Evolutionary conservation across 2,888 invertebrate species (phyloP).

Genomic region (Apamea monoglypha): DNA sequence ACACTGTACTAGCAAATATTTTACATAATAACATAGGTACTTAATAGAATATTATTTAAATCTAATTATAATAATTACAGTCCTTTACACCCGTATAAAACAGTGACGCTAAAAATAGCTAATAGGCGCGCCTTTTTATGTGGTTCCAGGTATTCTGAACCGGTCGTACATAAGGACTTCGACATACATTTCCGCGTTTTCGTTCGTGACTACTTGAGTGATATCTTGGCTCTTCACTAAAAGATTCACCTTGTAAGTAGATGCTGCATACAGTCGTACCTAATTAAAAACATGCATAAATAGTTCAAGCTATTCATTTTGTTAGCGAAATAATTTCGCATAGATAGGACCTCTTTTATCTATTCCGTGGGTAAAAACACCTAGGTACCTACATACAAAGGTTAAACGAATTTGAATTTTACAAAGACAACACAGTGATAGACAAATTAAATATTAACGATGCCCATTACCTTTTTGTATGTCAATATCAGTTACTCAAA

Average conservation of each 20-base stretch:
- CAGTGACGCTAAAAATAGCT: conserved; percentile 6
- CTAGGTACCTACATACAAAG: neutral
- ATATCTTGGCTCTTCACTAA: conserved; percentile 31
- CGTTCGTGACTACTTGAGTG: conserved; percentile 26
- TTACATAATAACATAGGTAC: neutral
- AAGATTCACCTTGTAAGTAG: conserved; percentile 40
- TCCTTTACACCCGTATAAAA: neutral
- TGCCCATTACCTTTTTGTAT: conserved; percentile 6
- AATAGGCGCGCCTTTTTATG: neutral
- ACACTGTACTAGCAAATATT: neutral
- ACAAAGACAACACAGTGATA: conserved; percentile 10
- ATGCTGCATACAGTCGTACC: neutral
- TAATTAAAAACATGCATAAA: neutral
- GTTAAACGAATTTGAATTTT: neutral
- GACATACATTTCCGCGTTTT: conserved; percentile 49
- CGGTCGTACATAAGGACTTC: conserved; percentile 33
- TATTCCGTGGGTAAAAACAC: neutral
- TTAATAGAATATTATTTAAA: neutral
- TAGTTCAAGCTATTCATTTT: neutral
- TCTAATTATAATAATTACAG: neutral
- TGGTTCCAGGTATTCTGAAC: conserved; percentile 32
- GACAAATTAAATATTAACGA: conserved; percentile 20
- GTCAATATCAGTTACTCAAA: conserved; percentile 39
- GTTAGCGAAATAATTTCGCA: neutral
- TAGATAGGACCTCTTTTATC: neutral